Evolutionary conservation across 2,113 vertebrate genomes (phyloP), one percentile per base, ranked within the genome.

Genomic region (Toxotes chatareus): DNA sequence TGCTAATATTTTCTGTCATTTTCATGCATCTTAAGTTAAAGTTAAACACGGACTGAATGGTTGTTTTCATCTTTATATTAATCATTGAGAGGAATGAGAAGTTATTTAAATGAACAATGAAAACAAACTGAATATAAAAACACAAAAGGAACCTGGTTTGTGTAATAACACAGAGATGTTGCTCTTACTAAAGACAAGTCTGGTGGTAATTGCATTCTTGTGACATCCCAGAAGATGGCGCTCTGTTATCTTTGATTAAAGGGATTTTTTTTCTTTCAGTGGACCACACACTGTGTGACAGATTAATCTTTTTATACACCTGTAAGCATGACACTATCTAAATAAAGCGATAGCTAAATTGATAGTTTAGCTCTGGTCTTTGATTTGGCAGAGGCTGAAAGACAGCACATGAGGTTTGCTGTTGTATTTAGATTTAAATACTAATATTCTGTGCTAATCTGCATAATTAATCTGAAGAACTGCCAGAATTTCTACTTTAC

Each of bases 171-270:
- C 8, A 32, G 38, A 4, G 3, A 57, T 19, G 19, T 17, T 34
- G 59, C 31, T 4, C 0, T 73, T 36, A 73, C 61, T 68, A 77
- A 79, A 57, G 2, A 7, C 2, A 17, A 4, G 19, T 62, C 4
- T 0, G 57, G 3, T 38, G 42, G 27, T 13, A 21, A 5, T n/a
- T 87, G 76, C 69, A 68, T 86, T 88, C 42, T 72, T 73, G 40
- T 73, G 1, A 64, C 53, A 19, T 47, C 53, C 89, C 93, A 92
- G 79, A 23, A 89, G 93, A 84, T 91, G 90, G 87, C 71, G 85
- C 83, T 51, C 17, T 74, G 55, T 84, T 56, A 17, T 60, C 60
- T 64, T 27, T 47, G 11, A 56, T 82, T 75, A 23, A 75, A 83
- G 46, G 0, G 8, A 6, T 38, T 75, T 38, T 1, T 61, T 66